Evolutionary conservation across 2,888 invertebrate species (phyloP), one percentile per base, ranked within the genome.

Genomic region (Biston stratarius): DNA sequence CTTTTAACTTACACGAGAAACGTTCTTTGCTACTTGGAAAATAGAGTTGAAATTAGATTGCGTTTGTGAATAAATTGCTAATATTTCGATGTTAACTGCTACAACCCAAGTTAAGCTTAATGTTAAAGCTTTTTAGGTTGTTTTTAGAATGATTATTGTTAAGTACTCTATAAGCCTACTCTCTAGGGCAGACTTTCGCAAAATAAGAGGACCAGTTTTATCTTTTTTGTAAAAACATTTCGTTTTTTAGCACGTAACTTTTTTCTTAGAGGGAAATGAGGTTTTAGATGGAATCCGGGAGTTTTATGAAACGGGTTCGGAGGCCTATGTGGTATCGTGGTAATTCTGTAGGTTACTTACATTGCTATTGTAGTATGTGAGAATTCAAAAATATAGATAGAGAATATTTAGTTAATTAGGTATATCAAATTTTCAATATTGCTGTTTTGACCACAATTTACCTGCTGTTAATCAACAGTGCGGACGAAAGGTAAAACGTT

Each of bases 31-130:
- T 3, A 7, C 34, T 44, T 47, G 38, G 3, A 24, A n/a, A 11
- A 36, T 72, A 73, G 67, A 58, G 73, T 72, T 60, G 59, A 69
- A 68, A 69, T 67, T 74, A 36, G 60, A 48, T 55, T 68, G 70
- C 7, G 12, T 11, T 8, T 6, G 42, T 5, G 24, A 42, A 58
- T 61, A 59, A 65, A 61, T 66, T 15, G 70, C 62, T 66, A 63
- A 65, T 73, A 67, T 71, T 75, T 74, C 64, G 42, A 45, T 12
- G 51, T 34, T 33, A 51, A 34, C 40, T 14, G 10, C 7, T 38
- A 36, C 60, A 49, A 40, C 5, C 14, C 11, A 40, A 14, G 42
- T 42, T 38, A 40, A 58, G 42, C 62, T 53, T 49, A 53, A 58
- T 49, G 3, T 0, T 0, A 0, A 7, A 34, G 6, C 0, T 0